A percentile compares a stretch with the other conserved stretches of the same genome.
Conservation (phyloP, 2,113 vertebrate species). For the Sapajus apella region DNA sequence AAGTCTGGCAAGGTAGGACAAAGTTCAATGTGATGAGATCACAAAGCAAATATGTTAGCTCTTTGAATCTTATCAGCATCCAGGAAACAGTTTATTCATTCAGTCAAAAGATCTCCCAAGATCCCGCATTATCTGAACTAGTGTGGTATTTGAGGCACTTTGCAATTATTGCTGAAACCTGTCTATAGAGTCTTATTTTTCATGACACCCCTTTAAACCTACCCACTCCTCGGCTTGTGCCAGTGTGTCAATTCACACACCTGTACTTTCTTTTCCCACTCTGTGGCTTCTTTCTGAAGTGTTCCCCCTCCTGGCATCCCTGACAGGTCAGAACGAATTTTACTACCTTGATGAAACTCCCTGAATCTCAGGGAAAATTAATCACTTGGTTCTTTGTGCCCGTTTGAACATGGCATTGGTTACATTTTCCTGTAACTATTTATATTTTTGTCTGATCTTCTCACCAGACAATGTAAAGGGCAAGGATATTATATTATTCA, state of each 20-base stretch:
- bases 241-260: background rate
- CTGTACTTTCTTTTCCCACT: background rate
- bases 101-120: background rate
- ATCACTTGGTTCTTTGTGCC: background rate
- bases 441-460: background rate
- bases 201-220: background rate
- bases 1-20: constrained; percentile 26
- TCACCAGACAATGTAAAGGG: background rate
- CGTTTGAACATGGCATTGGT: background rate
- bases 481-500: background rate
- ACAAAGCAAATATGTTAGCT: background rate
- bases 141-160: background rate
- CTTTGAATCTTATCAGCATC: background rate
- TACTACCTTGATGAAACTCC: background rate
- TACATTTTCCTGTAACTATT: background rate
- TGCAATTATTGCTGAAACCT: background rate
- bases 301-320: background rate
- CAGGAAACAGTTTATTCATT: background rate
- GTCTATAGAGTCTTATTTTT: background rate
- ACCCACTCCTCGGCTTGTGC: accelerated
- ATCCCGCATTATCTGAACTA: too few species aligned
- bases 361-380: background rate
- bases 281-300: background rate
- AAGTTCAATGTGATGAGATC: background rate
- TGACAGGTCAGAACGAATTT: background rate